Evolutionary conservation across 2,888 invertebrate species (phyloP).

Genomic region (Torymus texanus): DNA sequence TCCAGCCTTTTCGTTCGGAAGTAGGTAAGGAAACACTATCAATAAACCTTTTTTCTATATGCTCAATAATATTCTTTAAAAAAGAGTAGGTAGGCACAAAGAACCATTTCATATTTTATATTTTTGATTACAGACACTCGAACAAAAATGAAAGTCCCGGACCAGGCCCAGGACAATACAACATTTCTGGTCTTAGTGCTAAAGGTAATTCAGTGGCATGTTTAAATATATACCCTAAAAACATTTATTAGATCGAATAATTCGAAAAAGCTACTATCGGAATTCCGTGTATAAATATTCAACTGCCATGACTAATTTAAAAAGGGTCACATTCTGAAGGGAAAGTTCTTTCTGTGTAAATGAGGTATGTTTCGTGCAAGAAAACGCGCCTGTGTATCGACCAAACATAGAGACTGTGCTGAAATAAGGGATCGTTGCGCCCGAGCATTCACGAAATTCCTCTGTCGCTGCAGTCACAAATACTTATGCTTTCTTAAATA

Average conservation of each 20-base stretch:
- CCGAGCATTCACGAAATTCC: conserved; percentile 58
- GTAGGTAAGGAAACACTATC: conserved; percentile 71
- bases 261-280: too few species aligned
- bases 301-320: too few species aligned
- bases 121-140: conserved; percentile 71
- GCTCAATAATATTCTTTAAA: too few species aligned
- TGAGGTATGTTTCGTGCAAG: conserved; percentile 21
- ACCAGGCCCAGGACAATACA: conserved; percentile 94
- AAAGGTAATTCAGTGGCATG: conserved; percentile 80
- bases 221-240: neutral
- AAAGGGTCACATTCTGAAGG: too few species aligned
- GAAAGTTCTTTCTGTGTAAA: neutral
- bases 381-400: conserved; percentile 47
- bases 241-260: too few species aligned
- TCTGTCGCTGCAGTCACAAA: conserved; percentile 10
- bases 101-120: neutral
- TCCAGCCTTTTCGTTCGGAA: conserved; percentile 89
- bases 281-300: too few species aligned
- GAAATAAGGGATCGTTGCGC: conserved; percentile 42
- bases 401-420: conserved; percentile 47
- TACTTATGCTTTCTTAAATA: neutral
- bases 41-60: conserved; percentile 6
- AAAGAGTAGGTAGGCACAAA: too few species aligned
- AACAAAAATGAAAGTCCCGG: conserved; percentile 80
- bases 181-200: conserved; percentile 88